Percentiles rank a stretch among this genome's conserved stretches.
Evolutionary conservation across 2,888 invertebrate species (phyloP).

Genomic region (Synanthedon vespiformis): DNA sequence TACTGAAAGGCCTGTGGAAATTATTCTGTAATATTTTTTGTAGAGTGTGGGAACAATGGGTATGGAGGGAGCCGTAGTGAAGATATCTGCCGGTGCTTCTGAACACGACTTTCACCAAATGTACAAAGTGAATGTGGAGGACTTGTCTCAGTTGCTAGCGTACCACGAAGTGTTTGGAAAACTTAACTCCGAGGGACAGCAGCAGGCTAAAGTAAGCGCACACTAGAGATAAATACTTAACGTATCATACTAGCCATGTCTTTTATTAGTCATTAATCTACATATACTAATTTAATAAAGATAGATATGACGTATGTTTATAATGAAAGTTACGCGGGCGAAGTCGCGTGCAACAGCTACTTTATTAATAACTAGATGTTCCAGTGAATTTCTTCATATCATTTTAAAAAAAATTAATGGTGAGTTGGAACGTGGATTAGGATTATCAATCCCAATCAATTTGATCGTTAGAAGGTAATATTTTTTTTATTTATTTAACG

Average conservation of each 20-base stretch:
- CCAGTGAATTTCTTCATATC: too few species aligned
- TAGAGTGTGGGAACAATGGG: conserved; percentile 57
- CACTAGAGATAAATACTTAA: too few species aligned
- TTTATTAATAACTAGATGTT: too few species aligned
- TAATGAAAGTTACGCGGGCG: too few species aligned
- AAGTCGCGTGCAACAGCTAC: too few species aligned
- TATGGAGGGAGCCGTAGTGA: conserved; percentile 80
- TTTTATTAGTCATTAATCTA: too few species aligned
- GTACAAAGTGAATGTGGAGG: conserved; percentile 86
- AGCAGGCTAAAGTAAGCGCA: conserved; percentile 36
- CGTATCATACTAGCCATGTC: too few species aligned
- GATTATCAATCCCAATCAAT: too few species aligned
- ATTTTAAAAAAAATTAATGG: too few species aligned
- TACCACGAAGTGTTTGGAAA: conserved; percentile 84
- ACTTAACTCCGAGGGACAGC: conserved; percentile 52
- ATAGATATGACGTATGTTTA: too few species aligned
- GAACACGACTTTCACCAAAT: conserved; percentile 84
- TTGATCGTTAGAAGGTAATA: conserved; percentile 1
- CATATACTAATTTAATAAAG: too few species aligned
- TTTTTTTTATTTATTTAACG: conserved; percentile 1
- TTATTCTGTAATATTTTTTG: background rate
- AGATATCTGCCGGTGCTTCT: conserved; percentile 75
- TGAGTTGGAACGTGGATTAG: too few species aligned
- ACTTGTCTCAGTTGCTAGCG: conserved; percentile 84
- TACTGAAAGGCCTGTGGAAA: background rate